A percentile compares a stretch with the other conserved stretches of the same genome.
Evolutionary conservation across 2,888 invertebrate genomes (phyloP).

Genomic region (Mesopsocus fuscifrons): DNA sequence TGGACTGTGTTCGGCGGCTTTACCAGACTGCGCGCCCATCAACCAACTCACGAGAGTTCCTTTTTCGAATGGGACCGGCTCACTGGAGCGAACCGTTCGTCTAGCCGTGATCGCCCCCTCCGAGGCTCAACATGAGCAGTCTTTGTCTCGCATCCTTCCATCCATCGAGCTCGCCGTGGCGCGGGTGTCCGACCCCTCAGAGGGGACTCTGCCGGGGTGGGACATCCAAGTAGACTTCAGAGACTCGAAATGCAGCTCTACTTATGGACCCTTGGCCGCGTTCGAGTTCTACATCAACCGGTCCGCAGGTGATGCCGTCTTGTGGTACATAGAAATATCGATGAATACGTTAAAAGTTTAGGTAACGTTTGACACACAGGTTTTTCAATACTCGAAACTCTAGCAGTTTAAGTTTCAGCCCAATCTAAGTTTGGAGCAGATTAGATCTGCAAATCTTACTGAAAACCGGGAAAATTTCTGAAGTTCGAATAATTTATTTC

Average conservation of each 20-base stretch:
- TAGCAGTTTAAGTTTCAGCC: slow-evolving; percentile 1
- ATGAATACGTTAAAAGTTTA: too few relatives aligned
- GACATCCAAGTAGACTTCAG: slow-evolving; percentile 44
- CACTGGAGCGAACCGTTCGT: slow-evolving; percentile 33
- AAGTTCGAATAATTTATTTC: too few relatives aligned
- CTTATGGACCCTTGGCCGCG: slow-evolving; percentile 55
- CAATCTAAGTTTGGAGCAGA: slow-evolving; percentile 3
- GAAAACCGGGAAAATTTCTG: too few relatives aligned
- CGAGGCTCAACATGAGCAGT: slow-evolving; percentile 37
- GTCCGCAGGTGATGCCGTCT: slow-evolving; percentile 34
- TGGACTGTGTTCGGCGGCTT: too few relatives aligned
- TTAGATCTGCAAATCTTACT: too few relatives aligned
- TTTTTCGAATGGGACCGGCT: too few relatives aligned
- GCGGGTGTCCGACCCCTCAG: slow-evolving; percentile 32
- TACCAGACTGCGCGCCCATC: too few relatives aligned
- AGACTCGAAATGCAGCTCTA: slow-evolving; percentile 59
- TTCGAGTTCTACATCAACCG: slow-evolving; percentile 53
- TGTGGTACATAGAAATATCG: not conserved
- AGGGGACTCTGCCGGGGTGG: slow-evolving; percentile 45
- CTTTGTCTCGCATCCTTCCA: slow-evolving; percentile 44
- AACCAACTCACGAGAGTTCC: too few relatives aligned
- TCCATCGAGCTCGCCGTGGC: slow-evolving; percentile 48
- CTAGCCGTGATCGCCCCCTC: slow-evolving; percentile 44
- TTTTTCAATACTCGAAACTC: too few relatives aligned
- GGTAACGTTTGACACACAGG: too few relatives aligned